phyloP scores from a whole-genome alignment of 1,140 invertebrate genomes.

The Nymphalis io region DNA sequence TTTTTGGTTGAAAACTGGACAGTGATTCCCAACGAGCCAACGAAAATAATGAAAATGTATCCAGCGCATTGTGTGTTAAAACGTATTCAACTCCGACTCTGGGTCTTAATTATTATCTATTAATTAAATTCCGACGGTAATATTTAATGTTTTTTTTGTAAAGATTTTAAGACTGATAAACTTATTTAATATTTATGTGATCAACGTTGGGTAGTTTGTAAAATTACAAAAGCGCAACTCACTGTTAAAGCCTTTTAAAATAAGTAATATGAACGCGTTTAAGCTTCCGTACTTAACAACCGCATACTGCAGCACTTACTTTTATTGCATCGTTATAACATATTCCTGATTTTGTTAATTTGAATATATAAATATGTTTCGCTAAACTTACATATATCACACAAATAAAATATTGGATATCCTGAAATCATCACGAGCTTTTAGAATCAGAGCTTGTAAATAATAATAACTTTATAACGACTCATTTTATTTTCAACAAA shows the following conservation, averaged over 20 bases:
- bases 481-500: background rate
- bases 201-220: conserved; percentile 15
- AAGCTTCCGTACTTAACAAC: conserved; percentile 26
- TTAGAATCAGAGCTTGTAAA: background rate
- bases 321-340: conserved; percentile 22
- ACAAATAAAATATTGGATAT: too few relatives aligned
- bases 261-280: conserved; percentile 27
- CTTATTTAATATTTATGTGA: conserved; percentile 4
- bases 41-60: conserved; percentile 7
- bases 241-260: conserved; percentile 27
- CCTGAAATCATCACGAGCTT: too few relatives aligned
- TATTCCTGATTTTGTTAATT: conserved; percentile 19
- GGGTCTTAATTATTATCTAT: background rate
- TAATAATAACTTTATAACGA: background rate
- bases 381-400: too few relatives aligned
- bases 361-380: background rate
- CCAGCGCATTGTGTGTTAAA: background rate
- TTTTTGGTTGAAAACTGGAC: conserved; percentile 10
- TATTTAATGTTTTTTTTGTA: background rate
- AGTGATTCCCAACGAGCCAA: background rate
- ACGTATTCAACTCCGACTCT: conserved; percentile 4
- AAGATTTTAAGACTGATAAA: background rate
- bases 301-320: conserved; percentile 18
- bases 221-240: conserved; percentile 14
- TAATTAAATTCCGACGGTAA: conserved; percentile 1